Evolutionary conservation across 1,140 invertebrate genomes (phyloP).

Genomic region (Leptoteleia sp.): DNA sequence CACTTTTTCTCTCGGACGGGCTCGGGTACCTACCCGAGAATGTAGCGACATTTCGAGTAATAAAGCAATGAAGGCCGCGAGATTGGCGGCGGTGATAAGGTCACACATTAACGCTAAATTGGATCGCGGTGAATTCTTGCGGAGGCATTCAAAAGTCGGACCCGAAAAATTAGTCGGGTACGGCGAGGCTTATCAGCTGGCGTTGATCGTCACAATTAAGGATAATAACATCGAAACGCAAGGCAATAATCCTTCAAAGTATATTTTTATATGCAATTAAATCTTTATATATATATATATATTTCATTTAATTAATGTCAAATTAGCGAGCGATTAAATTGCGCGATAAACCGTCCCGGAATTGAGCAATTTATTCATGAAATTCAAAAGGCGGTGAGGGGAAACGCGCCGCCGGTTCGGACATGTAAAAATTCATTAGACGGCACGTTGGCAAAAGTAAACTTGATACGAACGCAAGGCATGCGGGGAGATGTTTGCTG

Average conservation of each 20-base stretch:
- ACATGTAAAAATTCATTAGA: slow-evolving; percentile 19
- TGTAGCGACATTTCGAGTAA: slow-evolving; percentile 32
- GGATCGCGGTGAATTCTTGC: slow-evolving; percentile 20
- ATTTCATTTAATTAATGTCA: slow-evolving; percentile 1
- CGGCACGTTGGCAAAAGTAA: slow-evolving; percentile 4
- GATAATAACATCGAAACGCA: neutral
- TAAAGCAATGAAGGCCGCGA: slow-evolving; percentile 37
- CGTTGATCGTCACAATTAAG: slow-evolving; percentile 21
- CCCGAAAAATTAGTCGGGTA: slow-evolving; percentile 19
- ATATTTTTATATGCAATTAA: slow-evolving; percentile 1
- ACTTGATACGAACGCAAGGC: slow-evolving; percentile 13
- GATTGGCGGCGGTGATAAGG: slow-evolving; percentile 30
- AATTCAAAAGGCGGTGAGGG: slow-evolving; percentile 9
- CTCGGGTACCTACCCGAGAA: too few relatives aligned
- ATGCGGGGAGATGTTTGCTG: too few relatives aligned
- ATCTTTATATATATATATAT: neutral
- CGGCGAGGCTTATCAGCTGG: slow-evolving; percentile 2
- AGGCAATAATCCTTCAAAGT: neutral
- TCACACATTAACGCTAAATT: slow-evolving; percentile 48
- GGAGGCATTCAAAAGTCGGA: neutral
- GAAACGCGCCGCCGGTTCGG: neutral
- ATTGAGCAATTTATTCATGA: slow-evolving; percentile 30
- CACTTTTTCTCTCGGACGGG: slow-evolving; percentile 34
- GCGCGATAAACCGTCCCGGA: neutral
- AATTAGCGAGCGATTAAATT: neutral